These are phyloP conservation scores for Orcinus orca DNA, from an alignment of 2,113 vertebrate genomes.

Conservation along the genomic window DNA sequence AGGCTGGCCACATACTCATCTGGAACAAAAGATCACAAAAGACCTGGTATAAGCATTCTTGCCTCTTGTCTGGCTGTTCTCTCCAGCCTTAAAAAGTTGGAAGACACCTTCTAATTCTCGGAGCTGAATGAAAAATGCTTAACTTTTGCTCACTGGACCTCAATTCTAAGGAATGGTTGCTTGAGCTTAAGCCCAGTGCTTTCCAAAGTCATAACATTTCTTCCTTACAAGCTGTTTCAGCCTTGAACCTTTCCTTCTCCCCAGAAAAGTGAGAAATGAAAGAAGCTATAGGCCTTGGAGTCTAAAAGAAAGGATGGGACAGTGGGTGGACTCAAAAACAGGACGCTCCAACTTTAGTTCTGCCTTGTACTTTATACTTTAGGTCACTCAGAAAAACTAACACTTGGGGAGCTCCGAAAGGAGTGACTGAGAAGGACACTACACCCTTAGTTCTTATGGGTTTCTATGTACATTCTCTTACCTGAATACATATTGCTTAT, in stretches of 20 bases:
- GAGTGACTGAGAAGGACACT: background rate
- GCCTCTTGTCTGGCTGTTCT: background rate
- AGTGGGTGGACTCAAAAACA: background rate
- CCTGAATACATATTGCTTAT: background rate
- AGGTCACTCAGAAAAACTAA: constrained; percentile 6
- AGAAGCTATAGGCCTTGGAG: background rate
- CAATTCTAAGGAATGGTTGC: background rate
- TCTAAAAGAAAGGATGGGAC: background rate
- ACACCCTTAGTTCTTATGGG: background rate
- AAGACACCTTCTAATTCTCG: background rate
- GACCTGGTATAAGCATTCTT: background rate
- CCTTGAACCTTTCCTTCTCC: background rate
- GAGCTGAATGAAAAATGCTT: background rate
- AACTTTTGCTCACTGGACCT: constrained; percentile 5
- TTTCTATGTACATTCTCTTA: constrained; percentile 30
- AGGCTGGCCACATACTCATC: constrained; percentile 99
- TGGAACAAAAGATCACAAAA: constrained; percentile 71
- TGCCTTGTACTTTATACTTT: background rate
- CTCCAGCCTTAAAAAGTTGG: background rate
- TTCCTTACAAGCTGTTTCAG: background rate
- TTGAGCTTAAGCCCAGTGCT: background rate
- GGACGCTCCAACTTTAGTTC: background rate
- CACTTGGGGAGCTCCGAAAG: background rate
- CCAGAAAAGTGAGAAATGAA: background rate
- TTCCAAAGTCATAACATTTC: background rate